Conservation (phyloP, 2,797 vertebrate species). For the Falco columbarius region DNA sequence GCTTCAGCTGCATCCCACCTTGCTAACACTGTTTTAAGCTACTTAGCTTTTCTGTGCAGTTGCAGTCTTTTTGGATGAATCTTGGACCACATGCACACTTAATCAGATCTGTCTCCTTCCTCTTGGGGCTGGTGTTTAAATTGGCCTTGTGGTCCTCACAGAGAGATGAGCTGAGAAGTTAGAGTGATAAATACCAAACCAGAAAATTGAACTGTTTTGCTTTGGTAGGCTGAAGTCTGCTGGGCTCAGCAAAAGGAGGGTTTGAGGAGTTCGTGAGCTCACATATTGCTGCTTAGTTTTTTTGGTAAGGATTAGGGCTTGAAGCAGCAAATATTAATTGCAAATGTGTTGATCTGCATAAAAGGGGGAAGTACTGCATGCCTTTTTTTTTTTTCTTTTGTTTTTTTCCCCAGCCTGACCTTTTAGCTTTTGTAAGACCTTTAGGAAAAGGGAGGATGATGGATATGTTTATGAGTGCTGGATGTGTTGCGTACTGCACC, state of each 20-base stretch:
- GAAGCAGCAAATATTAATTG: background rate
- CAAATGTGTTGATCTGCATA: background rate
- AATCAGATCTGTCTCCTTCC: background rate
- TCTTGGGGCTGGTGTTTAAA: background rate
- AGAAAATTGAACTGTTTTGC: background rate
- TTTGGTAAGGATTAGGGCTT: background rate
- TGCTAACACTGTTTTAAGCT: background rate
- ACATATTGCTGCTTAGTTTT: background rate
- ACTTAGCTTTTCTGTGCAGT: background rate
- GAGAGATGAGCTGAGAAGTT: background rate
- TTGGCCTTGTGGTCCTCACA: background rate
- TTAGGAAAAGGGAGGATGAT: background rate
- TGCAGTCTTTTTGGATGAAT: background rate
- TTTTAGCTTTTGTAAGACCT: background rate
- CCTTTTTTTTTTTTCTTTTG: background rate
- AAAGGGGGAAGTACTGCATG: background rate
- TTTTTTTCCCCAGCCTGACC: background rate
- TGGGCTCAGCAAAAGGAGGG: background rate
- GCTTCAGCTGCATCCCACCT: background rate
- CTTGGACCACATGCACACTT: background rate
- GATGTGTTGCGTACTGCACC: accelerated
- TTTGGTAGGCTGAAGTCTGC: background rate
- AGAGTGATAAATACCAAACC: background rate
- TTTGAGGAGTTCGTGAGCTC: background rate
- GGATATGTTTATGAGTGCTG: background rate